Evolutionary conservation across 1,140 invertebrate species (phyloP).

Genomic region (Caenorhabditis latens): DNA sequence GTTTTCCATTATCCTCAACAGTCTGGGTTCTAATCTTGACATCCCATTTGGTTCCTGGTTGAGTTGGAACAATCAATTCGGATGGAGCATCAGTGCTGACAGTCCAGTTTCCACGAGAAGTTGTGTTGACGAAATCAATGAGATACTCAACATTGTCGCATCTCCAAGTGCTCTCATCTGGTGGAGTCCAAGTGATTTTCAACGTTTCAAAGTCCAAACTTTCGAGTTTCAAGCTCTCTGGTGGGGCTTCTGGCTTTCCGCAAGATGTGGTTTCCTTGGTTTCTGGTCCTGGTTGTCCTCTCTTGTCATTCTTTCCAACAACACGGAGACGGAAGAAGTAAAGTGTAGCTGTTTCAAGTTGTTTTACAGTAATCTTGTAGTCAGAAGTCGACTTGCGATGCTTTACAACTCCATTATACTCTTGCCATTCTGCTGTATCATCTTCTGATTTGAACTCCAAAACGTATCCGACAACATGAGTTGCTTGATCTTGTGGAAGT

Average conservation of each 20-base stretch:
- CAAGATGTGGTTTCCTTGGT: constrained; percentile 75
- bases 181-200: constrained; percentile 73
- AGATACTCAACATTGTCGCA: constrained; percentile 76
- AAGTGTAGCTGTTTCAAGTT: constrained; percentile 74
- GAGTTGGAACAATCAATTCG: constrained; percentile 63
- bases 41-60: constrained; percentile 74
- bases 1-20: constrained; percentile 73
- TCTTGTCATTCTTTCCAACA: constrained; percentile 77
- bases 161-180: constrained; percentile 76
- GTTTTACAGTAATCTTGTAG: constrained; percentile 73
- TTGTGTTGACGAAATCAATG: constrained; percentile 71
- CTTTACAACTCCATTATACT: constrained; percentile 74
- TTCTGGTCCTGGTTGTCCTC: constrained; percentile 76
- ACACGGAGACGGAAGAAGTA: constrained; percentile 77
- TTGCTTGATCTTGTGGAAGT: constrained; percentile 70
- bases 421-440: constrained; percentile 73
- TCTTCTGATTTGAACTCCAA: constrained; percentile 77
- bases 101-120: constrained; percentile 61
- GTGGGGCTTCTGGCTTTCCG: constrained; percentile 76
- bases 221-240: constrained; percentile 73
- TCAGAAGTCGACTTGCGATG: constrained; percentile 70
- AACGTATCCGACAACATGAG: constrained; percentile 76
- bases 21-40: constrained; percentile 77
- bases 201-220: constrained; percentile 73
- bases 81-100: constrained; percentile 66